Evolutionary conservation across 2,888 invertebrate species (phyloP), one percentile per base, ranked within the genome.

Genomic region (Sinelater perroti): DNA sequence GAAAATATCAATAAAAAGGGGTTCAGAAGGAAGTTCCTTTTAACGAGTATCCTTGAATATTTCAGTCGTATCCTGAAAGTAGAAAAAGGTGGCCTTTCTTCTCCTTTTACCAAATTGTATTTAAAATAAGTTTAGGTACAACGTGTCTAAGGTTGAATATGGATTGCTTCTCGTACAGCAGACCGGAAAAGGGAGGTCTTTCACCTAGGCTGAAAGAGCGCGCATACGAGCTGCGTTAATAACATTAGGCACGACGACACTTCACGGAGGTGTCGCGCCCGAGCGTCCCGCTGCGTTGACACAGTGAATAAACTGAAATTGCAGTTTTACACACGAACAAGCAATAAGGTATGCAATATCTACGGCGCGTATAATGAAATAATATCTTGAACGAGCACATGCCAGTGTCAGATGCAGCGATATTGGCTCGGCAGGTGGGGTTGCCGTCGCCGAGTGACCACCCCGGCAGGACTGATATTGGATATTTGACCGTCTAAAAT

Each of bases 251-350:
- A 30, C 31, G 49, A 38, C 31, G 62, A 61, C 61, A 61, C 59
- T 55, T 54, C 54, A 56, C 55, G 58, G 50, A 63, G 57, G 64
- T 61, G 61, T 61, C 61, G 56, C 56, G 28, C 44, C 24, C n/a
- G 26, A 45, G 46, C 14, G 56, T 56, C 66, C 64, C 51, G 64
- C 64, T 64, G 66, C 60, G 66, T 61, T 63, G 62, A 62, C 62
- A 60, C 52, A 50, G 52, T 53, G 60, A 63, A 64, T 64, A 64
- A 65, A 61, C 62, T 65, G 61, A 63, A 65, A 65, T 60, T 62
- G 62, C 62, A 59, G 54, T 60, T 62, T 60, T 60, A 60, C 59
- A 60, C 58, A 60, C 56, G 56, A 56, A 46, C 50, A 60, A 60
- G 62, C 60, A 56, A 57, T 62, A 55, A 51, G 61, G 56, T 63